Base-by-base conservation (phyloP, 2,888 invertebrate species). In the Drosophila subsilvestris region DNA sequence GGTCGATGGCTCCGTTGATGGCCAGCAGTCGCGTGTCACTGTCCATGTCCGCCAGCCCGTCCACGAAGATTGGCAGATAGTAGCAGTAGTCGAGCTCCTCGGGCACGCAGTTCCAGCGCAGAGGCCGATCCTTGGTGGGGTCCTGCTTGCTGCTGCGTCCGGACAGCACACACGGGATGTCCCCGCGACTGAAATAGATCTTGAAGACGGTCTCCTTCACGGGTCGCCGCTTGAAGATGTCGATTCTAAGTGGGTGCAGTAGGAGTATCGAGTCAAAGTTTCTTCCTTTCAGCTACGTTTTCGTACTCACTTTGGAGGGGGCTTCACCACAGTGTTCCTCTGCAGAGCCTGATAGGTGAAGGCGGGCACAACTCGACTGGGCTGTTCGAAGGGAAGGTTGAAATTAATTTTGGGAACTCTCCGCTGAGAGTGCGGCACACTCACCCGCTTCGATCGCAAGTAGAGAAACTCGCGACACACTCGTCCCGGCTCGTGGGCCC, bases 51-150 rank as follows among this genome's bases (percentile, higher is more conserved):
- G 96, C 94, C 9, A 99, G 93, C 0, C 98, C 98, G 85, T 98
- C 98, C 89, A 98, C 97, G 92, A 99, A 98, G 93, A 98, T 95
- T 0, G 98, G 98, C 70, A 99, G 93, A 91, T 98, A 98, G 91
- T 98, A 97, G 89, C 97, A 97, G 91, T 97, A 98, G 91, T 99
- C 98, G 73, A 99, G 84, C 17, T 91, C 75, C 63, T 91, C 85
- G 3, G 91, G 91, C 4, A 77, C 74, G 66, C 91, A 91, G 47
- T 83, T 84, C 91, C 91, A 91, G 74, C 89, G 90, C 47, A 91
- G 71, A 0, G 90, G 90, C n/a, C 90, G 90, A 49, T 89, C 87
- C 71, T 89, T 90, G 62, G 80, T 79, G 3, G 81, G 83, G 49
- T 85, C 88, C 65, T 81, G 75, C 44, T 88, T 80, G 66, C 78